These are phyloP conservation scores for Lagorchestes hirsutus DNA, from an alignment of 2,797 vertebrate genomes.

Conservation along the genomic window DNA sequence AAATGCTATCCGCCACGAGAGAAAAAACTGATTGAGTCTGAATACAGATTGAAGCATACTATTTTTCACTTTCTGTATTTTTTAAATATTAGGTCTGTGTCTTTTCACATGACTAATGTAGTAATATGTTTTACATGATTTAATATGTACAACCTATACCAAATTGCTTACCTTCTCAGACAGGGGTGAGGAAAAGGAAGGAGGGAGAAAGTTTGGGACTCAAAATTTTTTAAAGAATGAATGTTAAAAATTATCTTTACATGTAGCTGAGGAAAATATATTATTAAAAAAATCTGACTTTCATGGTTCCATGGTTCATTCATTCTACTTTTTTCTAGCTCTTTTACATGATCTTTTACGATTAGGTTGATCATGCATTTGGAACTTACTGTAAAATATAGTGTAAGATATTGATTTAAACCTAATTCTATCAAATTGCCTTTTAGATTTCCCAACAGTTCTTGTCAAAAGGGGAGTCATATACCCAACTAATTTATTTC, in stretches of 20 bases:
- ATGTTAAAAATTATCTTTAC: neutral
- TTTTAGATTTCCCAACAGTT: neutral
- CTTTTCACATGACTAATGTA: too few relatives aligned
- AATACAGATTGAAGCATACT: neutral
- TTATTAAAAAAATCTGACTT: too few relatives aligned
- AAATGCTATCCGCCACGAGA: neutral
- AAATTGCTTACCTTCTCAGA: neutral
- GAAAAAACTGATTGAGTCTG: neutral
- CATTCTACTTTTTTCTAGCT: neutral
- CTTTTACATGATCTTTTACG: neutral
- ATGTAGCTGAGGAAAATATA: neutral
- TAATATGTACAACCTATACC: neutral
- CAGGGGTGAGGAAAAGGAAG: neutral
- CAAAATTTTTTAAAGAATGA: neutral
- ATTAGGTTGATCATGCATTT: neutral
- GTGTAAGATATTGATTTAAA: neutral
- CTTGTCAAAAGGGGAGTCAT: neutral
- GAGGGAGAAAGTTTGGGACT: neutral
- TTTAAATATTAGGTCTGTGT: neutral
- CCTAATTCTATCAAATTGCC: neutral
- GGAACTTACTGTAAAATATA: neutral
- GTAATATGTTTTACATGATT: too few relatives aligned
- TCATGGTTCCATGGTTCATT: neutral
- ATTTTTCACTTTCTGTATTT: neutral
- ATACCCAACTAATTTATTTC: neutral